phyloP scores from a whole-genome alignment of 2,888 invertebrate species.

The Drosophila paranaensis region DNA sequence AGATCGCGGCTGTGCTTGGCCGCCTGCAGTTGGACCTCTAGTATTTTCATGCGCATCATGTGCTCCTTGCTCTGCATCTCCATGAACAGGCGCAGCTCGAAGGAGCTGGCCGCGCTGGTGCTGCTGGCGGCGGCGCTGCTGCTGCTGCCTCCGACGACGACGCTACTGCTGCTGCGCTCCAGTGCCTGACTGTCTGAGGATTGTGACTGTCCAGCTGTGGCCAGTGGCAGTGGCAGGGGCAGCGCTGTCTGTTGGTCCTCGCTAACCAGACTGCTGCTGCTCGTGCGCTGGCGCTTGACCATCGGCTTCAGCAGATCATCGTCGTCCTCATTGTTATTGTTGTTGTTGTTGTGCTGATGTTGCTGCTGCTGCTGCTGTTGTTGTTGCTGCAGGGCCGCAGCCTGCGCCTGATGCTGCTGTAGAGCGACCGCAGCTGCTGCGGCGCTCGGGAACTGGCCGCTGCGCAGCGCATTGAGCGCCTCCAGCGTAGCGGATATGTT shows the following conservation, averaged over 20 bases:
- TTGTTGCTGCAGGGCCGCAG: conserved; percentile 69
- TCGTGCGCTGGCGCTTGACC: conserved; percentile 78
- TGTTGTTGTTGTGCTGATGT: conserved; percentile 56
- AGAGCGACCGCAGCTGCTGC: conserved; percentile 82
- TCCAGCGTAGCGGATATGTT: conserved; percentile 84
- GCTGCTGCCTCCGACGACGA: conserved; percentile 16
- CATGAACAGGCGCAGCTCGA: conserved; percentile 83
- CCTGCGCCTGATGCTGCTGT: conserved; percentile 79
- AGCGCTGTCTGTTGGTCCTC: conserved; percentile 60
- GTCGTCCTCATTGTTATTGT: conserved; percentile 70
- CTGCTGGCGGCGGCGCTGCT: conserved; percentile 12
- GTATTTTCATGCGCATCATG: conserved; percentile 84
- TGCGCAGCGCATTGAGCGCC: conserved; percentile 83
- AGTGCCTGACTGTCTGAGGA: conserved; percentile 60
- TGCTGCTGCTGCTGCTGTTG: conserved; percentile 63
- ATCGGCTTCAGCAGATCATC: conserved; percentile 67
- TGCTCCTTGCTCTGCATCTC: conserved; percentile 85
- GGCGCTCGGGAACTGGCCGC: conserved; percentile 82
- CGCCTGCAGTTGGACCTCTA: conserved; percentile 85
- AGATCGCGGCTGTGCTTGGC: conserved; percentile 86
- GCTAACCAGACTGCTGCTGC: conserved; percentile 62
- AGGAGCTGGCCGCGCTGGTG: conserved; percentile 46
- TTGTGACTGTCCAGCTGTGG: conserved; percentile 25
- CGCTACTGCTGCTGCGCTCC: conserved; percentile 53
- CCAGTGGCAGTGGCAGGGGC: conserved; percentile 24